These are phyloP conservation scores for Drosophila atripex DNA, from an alignment of 2,888 invertebrate genomes.

Conservation along the genomic window DNA sequence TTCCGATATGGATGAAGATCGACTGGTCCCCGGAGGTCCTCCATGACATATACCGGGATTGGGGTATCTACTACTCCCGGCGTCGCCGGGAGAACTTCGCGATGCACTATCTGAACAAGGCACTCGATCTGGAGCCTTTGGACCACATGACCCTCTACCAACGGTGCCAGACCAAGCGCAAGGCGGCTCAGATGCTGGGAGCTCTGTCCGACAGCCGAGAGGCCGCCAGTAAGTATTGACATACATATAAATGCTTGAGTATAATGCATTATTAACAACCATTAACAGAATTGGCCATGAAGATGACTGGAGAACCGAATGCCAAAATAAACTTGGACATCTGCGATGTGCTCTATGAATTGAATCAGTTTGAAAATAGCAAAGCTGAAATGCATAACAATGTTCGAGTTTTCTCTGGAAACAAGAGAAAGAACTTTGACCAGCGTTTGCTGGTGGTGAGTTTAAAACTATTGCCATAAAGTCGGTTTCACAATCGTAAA, in stretches of 20 bases:
- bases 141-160: constrained; percentile 75
- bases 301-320: constrained; percentile 50
- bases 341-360: constrained; percentile 80
- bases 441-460: constrained; percentile 73
- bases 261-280: neutral
- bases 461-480: neutral
- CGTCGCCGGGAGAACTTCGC: constrained; percentile 79
- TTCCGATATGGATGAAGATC: constrained; percentile 71
- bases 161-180: constrained; percentile 78
- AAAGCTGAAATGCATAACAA: constrained; percentile 72
- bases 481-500: no score
- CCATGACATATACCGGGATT: constrained; percentile 81
- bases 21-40: constrained; percentile 73
- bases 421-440: constrained; percentile 68
- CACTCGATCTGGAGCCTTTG: constrained; percentile 65
- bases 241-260: no score
- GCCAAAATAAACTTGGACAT: constrained; percentile 79
- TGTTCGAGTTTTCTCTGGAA: constrained; percentile 69
- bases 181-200: constrained; percentile 72
- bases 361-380: constrained; percentile 78
- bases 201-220: constrained; percentile 72
- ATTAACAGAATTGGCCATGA: constrained; percentile 36
- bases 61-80: constrained; percentile 80
- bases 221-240: constrained; percentile 68
- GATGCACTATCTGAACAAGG: constrained; percentile 77